phyloP scores from a whole-genome alignment of 2,888 invertebrate genomes.

The Eulithis testata region DNA sequence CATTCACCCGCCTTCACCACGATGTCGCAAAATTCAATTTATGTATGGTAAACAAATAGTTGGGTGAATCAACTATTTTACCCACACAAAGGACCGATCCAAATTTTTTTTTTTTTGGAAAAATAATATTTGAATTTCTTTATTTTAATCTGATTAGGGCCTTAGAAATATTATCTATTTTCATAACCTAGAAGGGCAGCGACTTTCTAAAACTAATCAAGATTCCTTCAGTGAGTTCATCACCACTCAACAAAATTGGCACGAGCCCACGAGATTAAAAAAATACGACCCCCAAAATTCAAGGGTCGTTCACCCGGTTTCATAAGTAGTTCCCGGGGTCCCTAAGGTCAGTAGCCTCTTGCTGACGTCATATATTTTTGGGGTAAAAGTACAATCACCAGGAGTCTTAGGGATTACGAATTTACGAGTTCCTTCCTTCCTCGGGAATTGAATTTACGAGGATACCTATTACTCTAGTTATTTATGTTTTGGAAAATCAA shows the following conservation, averaged over 20 bases:
- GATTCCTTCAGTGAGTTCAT: not conserved
- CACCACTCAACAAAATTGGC: constrained; percentile 10
- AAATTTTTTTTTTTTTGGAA: no score
- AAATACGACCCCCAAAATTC: constrained; percentile 46
- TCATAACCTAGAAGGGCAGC: no score
- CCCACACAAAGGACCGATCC: no score
- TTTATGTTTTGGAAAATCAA: no score
- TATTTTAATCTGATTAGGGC: no score
- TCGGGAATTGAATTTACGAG: not conserved
- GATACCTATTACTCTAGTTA: no score
- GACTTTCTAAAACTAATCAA: not conserved
- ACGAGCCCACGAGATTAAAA: constrained; percentile 22
- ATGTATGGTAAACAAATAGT: no score
- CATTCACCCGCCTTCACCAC: no score
- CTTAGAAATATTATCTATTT: no score
- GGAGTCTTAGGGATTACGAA: not conserved
- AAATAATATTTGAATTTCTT: no score
- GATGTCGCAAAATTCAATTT: no score
- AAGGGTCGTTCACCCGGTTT: constrained; percentile 51
- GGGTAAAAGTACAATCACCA: constrained; percentile 25
- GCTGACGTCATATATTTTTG: constrained; percentile 49
- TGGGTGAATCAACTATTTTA: no score
- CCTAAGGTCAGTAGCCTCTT: constrained; percentile 44
- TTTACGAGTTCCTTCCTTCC: not conserved
- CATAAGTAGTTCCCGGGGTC: constrained; percentile 36